Evolutionary conservation across 2,888 invertebrate species (phyloP), one percentile per base, ranked within the genome.

Genomic region (Diploptera punctata): DNA sequence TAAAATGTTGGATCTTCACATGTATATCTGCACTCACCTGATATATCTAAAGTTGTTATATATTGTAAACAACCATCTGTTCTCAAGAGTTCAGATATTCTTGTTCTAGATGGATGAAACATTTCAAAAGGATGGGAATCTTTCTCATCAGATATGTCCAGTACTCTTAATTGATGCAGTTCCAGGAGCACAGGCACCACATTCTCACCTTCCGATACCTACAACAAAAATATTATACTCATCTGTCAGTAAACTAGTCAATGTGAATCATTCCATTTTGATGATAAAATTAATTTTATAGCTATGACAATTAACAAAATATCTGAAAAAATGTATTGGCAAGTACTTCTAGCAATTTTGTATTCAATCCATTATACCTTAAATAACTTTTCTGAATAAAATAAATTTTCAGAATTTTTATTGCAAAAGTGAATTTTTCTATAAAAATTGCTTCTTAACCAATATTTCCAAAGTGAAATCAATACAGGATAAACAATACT

Each of bases 1-100:
- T n/a, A n/a, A n/a, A n/a, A n/a, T n/a, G n/a, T n/a, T n/a, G n/a
- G n/a, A n/a, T n/a, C n/a, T n/a, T n/a, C n/a, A n/a, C n/a, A n/a
- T n/a, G n/a, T n/a, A n/a, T n/a, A n/a, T n/a, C n/a, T n/a, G n/a
- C n/a, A 57, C 57, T 29, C 78, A 83, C 88, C 88, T 70, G 90
- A 91, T 70, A 91, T 84, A 81, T 91, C 91, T 74, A 91, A 80
- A 31, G 87, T 88, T 29, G 82, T 81, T 57, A 91, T 81, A 77
- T 87, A 81, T 52, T 88, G 87, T 19, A 74, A 38, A 19, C 76
- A 73, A 49, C 77, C 77, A 43, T 78, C 80, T 76, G 65, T 19
- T 21, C 84, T 83, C 71, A 89, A 80, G 69, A 88, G 81, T 74
- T 85, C 82, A 68, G 82, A 80, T 75, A 84, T 82, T 75, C 83